These are phyloP conservation scores for Ophthalmolycus amberensis DNA, from an alignment of 2,113 vertebrate species.

Conservation along the genomic window DNA sequence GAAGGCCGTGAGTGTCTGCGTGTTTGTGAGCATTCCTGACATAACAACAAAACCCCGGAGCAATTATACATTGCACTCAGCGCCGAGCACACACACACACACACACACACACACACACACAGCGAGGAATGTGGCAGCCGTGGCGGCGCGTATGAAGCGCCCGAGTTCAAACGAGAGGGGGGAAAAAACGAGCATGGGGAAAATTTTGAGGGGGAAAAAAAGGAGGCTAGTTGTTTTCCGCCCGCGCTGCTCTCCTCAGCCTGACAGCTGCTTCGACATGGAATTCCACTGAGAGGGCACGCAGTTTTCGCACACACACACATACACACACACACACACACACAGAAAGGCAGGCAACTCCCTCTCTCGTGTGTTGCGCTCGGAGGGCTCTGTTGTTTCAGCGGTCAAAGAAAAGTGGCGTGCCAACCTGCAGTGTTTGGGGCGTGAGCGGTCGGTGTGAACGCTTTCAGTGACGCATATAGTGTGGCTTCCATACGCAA, in stretches of 20 bases:
- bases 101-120: constrained; percentile 29
- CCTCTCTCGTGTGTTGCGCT: constrained; percentile 49
- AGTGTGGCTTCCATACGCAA: constrained; percentile 18
- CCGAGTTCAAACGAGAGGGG: constrained; percentile 62
- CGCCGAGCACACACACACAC: constrained; percentile 10
- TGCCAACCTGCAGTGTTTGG: constrained; percentile 65
- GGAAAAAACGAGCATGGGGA: constrained; percentile 49
- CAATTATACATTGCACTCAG: constrained; percentile 67
- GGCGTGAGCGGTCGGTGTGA: constrained; percentile 58
- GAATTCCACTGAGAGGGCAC: constrained; percentile 76
- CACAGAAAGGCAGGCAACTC: constrained; percentile 47
- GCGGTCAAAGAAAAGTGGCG: constrained; percentile 72
- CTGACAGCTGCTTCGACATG: constrained; percentile 80
- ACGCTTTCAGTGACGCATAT: constrained; percentile 24
- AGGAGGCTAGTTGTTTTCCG: constrained; percentile 73
- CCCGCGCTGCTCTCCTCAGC: constrained; percentile 71
- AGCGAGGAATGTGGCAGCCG: constrained; percentile 74
- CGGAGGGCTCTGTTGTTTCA: constrained; percentile 78
- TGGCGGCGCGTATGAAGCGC: constrained; percentile 60
- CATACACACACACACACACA: constrained; percentile 29
- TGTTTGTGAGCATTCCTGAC: constrained; percentile 73
- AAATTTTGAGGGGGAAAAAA: constrained; percentile 46
- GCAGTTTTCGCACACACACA: constrained; percentile 19
- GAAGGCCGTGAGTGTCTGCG: constrained; percentile 36
- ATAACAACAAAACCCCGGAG: constrained; percentile 73